These are phyloP conservation scores for Rhinella marina DNA, from an alignment of 2,797 vertebrate genomes.

Conservation along the genomic window DNA sequence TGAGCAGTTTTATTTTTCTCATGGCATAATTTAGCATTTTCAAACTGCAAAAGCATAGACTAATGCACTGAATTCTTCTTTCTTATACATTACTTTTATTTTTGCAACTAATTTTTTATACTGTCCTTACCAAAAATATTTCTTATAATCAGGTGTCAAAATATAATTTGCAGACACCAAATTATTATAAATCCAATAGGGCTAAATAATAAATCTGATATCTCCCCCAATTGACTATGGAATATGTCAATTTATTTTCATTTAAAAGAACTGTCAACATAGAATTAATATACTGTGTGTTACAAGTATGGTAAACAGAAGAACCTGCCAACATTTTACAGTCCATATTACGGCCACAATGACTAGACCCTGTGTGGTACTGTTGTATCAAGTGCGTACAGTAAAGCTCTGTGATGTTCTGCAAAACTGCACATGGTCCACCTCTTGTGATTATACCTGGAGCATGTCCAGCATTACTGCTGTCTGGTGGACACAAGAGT, in stretches of 20 bases:
- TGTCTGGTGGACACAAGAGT: no score
- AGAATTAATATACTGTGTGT: neutral
- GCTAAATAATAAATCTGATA: neutral
- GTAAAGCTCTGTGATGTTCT: no score
- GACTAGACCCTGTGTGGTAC: neutral
- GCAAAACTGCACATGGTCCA: no score
- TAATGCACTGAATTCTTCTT: neutral
- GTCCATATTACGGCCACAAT: neutral
- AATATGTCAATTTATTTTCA: neutral
- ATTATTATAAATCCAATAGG: neutral
- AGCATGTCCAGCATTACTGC: no score
- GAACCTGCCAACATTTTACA: neutral
- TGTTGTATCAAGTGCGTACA: neutral
- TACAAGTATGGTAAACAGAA: neutral
- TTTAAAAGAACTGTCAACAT: neutral
- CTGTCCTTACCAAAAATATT: neutral
- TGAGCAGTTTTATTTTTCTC: slow-evolving; percentile 17
- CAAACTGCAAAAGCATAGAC: neutral
- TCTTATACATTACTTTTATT: neutral
- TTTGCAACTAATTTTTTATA: neutral
- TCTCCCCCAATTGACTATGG: neutral
- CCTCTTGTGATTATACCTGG: neutral
- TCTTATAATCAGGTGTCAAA: neutral
- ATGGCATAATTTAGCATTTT: slow-evolving; percentile 1
- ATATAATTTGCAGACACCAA: neutral